phyloP scores from a whole-genome alignment of 2,888 invertebrate species.

The Drosophila leonis region DNA sequence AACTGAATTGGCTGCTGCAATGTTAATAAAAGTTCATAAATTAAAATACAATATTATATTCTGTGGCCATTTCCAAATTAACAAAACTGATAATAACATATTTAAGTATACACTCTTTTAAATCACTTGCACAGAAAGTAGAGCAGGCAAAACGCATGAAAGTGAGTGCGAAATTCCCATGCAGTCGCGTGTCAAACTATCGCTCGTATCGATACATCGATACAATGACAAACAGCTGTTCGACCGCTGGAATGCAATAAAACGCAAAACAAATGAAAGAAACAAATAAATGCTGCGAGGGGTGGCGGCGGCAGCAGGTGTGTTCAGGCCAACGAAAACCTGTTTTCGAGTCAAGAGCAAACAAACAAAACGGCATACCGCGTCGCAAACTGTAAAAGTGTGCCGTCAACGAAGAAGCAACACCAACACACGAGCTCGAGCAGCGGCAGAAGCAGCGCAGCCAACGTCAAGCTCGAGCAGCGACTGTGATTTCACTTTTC shows the following conservation, averaged over 20 bases:
- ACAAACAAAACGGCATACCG: conserved; percentile 67
- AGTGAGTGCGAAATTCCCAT: not conserved
- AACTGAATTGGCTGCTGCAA: not conserved
- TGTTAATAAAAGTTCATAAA: not conserved
- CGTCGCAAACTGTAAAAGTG: conserved; percentile 67
- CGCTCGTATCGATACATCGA: conserved; percentile 24
- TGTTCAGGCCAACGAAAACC: conserved; percentile 38
- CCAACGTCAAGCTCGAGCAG: conserved; percentile 39
- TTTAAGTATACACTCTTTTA: no score
- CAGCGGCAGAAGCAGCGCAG: conserved; percentile 31
- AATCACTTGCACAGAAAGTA: not conserved
- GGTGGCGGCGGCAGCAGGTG: conserved; percentile 28
- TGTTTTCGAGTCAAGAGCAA: conserved; percentile 60
- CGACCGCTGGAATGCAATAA: conserved; percentile 16
- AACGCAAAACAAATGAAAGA: conserved; percentile 38
- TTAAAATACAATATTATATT: not conserved
- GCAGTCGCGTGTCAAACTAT: not conserved
- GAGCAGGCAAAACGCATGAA: not conserved
- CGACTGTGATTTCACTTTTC: conserved; percentile 57
- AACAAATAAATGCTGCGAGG: conserved; percentile 23
- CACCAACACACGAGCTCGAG: conserved; percentile 22
- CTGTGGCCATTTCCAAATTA: not conserved
- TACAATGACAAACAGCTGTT: conserved; percentile 39
- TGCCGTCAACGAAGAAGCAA: conserved; percentile 59
- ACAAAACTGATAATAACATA: not conserved